Percentiles rank a stretch among this genome's conserved stretches.
phyloP scores from a whole-genome alignment of 2,888 invertebrate species.

The Nephrotoma flavescens region DNA sequence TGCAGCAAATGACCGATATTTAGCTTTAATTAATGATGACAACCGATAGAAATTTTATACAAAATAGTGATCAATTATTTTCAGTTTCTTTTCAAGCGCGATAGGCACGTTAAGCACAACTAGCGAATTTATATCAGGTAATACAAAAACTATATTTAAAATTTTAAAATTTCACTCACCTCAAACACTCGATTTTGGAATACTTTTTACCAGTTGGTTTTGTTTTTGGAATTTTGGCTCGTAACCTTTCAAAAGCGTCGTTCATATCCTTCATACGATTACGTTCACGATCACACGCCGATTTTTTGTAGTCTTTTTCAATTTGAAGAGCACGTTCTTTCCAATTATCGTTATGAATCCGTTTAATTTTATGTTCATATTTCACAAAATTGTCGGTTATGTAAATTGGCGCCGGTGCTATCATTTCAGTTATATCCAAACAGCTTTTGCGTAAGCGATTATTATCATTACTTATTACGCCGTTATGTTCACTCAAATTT shows the following conservation, averaged over 20 bases:
- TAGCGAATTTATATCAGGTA: too few species aligned
- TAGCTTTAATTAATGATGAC: too few species aligned
- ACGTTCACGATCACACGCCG: slow-evolving; percentile 69
- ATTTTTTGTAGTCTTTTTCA: slow-evolving; percentile 64
- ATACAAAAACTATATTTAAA: too few species aligned
- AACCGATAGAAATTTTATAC: too few species aligned
- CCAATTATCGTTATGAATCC: slow-evolving; percentile 29
- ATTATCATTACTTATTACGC: not conserved
- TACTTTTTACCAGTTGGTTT: slow-evolving; percentile 75
- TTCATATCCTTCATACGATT: slow-evolving; percentile 81
- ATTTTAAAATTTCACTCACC: slow-evolving; percentile 33
- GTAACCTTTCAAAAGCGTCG: slow-evolving; percentile 58
- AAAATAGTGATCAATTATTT: too few species aligned
- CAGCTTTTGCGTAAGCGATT: not conserved
- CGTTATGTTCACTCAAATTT: not conserved
- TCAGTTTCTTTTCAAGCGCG: too few species aligned
- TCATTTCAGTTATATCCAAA: not conserved
- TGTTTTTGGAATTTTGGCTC: slow-evolving; percentile 58
- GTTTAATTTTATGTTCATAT: slow-evolving; percentile 5
- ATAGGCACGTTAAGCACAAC: too few species aligned
- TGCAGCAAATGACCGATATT: too few species aligned
- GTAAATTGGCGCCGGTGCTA: not conserved
- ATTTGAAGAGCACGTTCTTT: slow-evolving; percentile 44
- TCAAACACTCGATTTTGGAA: slow-evolving; percentile 69
- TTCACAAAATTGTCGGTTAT: not conserved